phyloP scores from a whole-genome alignment of 2,888 invertebrate species.

The Oligia latruncula region DNA sequence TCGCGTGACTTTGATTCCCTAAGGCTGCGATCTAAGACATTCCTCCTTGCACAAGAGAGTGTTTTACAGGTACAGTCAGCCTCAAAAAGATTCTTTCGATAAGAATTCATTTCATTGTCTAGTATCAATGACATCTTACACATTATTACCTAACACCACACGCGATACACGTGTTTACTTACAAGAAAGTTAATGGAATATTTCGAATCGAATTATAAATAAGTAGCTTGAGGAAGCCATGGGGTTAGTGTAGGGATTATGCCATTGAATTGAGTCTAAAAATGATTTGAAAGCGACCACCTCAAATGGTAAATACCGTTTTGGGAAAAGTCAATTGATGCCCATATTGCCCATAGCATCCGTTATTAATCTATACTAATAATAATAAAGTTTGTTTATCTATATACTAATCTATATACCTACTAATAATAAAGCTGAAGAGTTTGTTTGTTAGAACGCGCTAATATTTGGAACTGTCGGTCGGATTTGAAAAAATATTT shows the following conservation, averaged over 20 bases:
- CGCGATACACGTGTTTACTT: neutral
- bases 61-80: neutral
- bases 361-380: too few relatives aligned
- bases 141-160: neutral
- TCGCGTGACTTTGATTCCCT: slow-evolving; percentile 44
- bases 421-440: too few relatives aligned
- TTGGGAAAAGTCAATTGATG: neutral
- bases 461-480: too few relatives aligned
- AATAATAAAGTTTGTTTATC: too few relatives aligned
- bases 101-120: neutral
- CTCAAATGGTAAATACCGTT: neutral
- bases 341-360: too few relatives aligned
- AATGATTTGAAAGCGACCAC: neutral
- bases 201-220: neutral
- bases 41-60: neutral
- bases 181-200: neutral
- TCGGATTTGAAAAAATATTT: too few relatives aligned
- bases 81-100: neutral
- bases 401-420: too few relatives aligned
- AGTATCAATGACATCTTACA: neutral
- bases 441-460: too few relatives aligned
- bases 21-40: slow-evolving; percentile 26
- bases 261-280: neutral
- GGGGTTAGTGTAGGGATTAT: neutral
- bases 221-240: neutral